Percentiles rank a stretch among this genome's conserved stretches.
Conservation (phyloP, 2,888 invertebrate species). For the Portevinia maculata region DNA sequence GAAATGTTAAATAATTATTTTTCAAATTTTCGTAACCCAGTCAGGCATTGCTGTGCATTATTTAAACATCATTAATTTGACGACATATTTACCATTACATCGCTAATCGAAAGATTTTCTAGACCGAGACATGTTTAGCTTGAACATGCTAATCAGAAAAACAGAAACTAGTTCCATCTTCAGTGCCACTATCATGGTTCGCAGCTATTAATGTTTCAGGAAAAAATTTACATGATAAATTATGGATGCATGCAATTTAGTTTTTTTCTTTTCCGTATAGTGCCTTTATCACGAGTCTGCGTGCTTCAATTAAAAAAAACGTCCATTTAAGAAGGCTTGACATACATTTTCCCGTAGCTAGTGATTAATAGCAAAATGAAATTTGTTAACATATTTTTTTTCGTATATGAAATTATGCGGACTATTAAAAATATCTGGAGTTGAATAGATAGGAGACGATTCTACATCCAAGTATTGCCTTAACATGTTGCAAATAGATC, state of each 20-base stretch:
- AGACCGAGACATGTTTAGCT: slow-evolving; percentile 21
- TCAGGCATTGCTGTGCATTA: neutral
- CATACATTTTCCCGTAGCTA: slow-evolving; percentile 22
- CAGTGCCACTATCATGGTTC: slow-evolving; percentile 7
- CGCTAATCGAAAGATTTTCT: slow-evolving; percentile 25
- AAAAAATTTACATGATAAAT: slow-evolving; percentile 18
- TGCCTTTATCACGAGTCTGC: neutral
- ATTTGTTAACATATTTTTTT: slow-evolving; percentile 15
- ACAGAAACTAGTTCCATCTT: slow-evolving; percentile 35
- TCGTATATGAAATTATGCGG: slow-evolving; percentile 7
- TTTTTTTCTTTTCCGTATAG: neutral
- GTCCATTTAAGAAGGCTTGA: neutral
- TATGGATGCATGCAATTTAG: slow-evolving; percentile 5
- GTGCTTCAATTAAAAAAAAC: slow-evolving; percentile 8
- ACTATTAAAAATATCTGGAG: slow-evolving; percentile 17
- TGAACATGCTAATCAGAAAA: slow-evolving; percentile 15
- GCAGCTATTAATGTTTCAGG: slow-evolving; percentile 5
- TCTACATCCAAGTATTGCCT: neutral
- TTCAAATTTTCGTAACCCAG: slow-evolving; percentile 10
- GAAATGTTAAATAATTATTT: slow-evolving; percentile 34
- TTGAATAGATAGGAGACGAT: slow-evolving; percentile 13
- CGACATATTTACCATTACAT: neutral
- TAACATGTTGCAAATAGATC: neutral
- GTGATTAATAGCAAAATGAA: slow-evolving; percentile 22
- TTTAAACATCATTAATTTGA: neutral